Conservation (phyloP, 2,888 invertebrate species). For the Amphimallon solstitiale region DNA sequence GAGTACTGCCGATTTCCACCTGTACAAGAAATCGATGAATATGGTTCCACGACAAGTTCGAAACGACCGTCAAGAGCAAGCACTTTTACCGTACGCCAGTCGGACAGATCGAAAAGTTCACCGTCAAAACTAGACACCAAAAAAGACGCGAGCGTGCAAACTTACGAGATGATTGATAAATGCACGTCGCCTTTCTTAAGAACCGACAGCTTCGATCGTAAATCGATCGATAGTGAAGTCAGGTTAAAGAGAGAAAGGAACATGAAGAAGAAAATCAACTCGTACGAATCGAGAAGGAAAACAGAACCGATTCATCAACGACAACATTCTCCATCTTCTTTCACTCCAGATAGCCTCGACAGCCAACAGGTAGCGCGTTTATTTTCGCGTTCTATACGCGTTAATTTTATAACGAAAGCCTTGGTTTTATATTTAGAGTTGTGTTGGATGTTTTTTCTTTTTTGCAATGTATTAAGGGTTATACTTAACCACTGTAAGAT, state of each 20-base stretch:
- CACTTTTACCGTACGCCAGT: conserved; percentile 58
- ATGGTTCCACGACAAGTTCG: conserved; percentile 53
- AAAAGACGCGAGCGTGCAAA: conserved; percentile 68
- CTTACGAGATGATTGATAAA: conserved; percentile 63
- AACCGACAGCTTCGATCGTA: conserved; percentile 47
- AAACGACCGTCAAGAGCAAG: conserved; percentile 53
- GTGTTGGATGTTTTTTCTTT: conserved; percentile 26
- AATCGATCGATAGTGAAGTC: conserved; percentile 39
- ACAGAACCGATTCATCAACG: conserved; percentile 54
- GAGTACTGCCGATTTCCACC: conserved; percentile 56
- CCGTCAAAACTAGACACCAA: conserved; percentile 50
- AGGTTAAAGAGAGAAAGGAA: conserved; percentile 42
- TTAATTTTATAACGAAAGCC: conserved; percentile 35
- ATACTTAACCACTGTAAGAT: conserved; percentile 17
- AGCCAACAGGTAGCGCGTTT: conserved; percentile 49
- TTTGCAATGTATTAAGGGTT: conserved; percentile 15
- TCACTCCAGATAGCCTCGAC: conserved; percentile 59
- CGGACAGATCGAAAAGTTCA: conserved; percentile 45
- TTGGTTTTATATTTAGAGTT: conserved; percentile 37
- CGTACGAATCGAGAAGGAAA: conserved; percentile 47
- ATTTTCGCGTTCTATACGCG: conserved; percentile 32
- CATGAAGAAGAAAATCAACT: conserved; percentile 45
- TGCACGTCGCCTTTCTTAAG: conserved; percentile 60
- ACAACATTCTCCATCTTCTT: conserved; percentile 52
- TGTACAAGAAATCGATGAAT: conserved; percentile 63